phyloP scores from a whole-genome alignment of 1,140 invertebrate species.

The Armadillidium nasatum region DNA sequence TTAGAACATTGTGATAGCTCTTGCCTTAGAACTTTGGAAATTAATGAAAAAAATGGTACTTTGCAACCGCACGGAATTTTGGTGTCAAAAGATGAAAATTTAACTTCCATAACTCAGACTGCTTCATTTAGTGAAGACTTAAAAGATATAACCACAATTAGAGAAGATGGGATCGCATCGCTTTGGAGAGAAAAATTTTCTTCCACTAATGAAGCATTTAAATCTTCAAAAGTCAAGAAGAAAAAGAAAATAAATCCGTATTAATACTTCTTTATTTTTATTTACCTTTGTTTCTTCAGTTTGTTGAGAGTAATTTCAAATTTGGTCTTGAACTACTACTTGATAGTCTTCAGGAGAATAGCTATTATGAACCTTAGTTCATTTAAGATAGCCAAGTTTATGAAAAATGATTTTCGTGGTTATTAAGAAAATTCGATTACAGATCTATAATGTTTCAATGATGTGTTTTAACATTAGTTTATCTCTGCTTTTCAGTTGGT shows the following conservation, averaged over 20 bases:
- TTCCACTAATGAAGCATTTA: not conserved
- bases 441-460: too few relatives aligned
- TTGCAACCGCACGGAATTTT: slow-evolving; percentile 27
- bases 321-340: too few relatives aligned
- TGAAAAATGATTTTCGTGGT: too few relatives aligned
- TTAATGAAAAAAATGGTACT: slow-evolving; percentile 20
- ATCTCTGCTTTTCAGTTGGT: too few relatives aligned
- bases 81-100: not conserved
- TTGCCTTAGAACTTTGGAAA: slow-evolving; percentile 24
- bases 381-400: too few relatives aligned
- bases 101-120: not conserved
- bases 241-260: not conserved
- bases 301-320: too few relatives aligned
- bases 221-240: not conserved
- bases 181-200: not conserved
- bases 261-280: not conserved
- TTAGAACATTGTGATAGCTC: slow-evolving; percentile 16
- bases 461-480: too few relatives aligned
- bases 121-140: not conserved
- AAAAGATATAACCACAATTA: not conserved
- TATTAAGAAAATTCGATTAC: too few relatives aligned
- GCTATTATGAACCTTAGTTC: too few relatives aligned
- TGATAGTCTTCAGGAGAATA: too few relatives aligned
- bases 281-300: not conserved
- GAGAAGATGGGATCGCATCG: not conserved